phyloP scores from a whole-genome alignment of 2,888 invertebrate species.

The Melitaea athalia region DNA sequence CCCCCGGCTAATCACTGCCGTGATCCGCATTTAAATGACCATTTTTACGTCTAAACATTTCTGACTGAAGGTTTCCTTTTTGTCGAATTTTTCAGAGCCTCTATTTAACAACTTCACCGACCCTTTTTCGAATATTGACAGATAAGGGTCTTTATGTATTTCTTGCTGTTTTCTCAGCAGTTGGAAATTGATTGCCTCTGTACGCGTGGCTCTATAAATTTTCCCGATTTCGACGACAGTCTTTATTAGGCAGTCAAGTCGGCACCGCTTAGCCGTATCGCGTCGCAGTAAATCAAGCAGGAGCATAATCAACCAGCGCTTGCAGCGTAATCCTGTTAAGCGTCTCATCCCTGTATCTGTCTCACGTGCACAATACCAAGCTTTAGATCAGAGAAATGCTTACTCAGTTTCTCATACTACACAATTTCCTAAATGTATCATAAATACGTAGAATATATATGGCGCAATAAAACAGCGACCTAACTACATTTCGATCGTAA shows the following conservation, averaged over 20 bases:
- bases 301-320: slow-evolving; percentile 74
- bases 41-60: slow-evolving; percentile 64
- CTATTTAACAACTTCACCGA: slow-evolving; percentile 46
- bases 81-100: slow-evolving; percentile 52
- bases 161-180: slow-evolving; percentile 60
- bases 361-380: slow-evolving; percentile 69
- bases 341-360: slow-evolving; percentile 71
- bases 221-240: slow-evolving; percentile 61
- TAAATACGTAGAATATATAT: slow-evolving; percentile 55
- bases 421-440: slow-evolving; percentile 50
- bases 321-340: slow-evolving; percentile 73
- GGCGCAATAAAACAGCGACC: slow-evolving; percentile 59
- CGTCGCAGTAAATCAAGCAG: slow-evolving; percentile 79
- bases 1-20: slow-evolving; percentile 70
- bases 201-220: slow-evolving; percentile 70
- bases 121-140: slow-evolving; percentile 67
- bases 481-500: slow-evolving; percentile 59
- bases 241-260: slow-evolving; percentile 67
- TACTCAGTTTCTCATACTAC: slow-evolving; percentile 48
- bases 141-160: slow-evolving; percentile 63
- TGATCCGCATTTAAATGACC: slow-evolving; percentile 77
- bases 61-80: slow-evolving; percentile 52
- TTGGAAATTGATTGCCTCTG: slow-evolving; percentile 63
- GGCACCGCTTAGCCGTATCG: slow-evolving; percentile 61
- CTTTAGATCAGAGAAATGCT: slow-evolving; percentile 54